These are phyloP conservation scores for Melipona bicolor DNA, from an alignment of 2,888 invertebrate species.

Conservation along the genomic window DNA sequence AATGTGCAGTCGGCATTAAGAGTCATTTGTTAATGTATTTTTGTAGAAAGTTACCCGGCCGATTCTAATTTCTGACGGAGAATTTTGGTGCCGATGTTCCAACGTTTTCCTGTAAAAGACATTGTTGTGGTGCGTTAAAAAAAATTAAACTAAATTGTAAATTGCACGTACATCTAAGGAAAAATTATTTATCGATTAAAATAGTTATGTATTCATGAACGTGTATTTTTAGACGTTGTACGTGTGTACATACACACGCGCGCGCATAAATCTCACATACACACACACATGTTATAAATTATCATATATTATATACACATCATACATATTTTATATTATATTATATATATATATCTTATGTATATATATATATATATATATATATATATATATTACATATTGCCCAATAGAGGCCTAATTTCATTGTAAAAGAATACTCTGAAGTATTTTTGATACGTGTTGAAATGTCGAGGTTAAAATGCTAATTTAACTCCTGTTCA, in stretches of 20 bases:
- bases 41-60: not conserved
- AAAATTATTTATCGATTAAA: not conserved
- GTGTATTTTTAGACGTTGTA: not conserved
- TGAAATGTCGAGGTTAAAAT: slow-evolving; percentile 44
- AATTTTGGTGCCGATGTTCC: not conserved
- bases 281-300: too few relatives aligned
- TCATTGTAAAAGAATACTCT: slow-evolving; percentile 29
- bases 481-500: slow-evolving; percentile 60
- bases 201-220: not conserved
- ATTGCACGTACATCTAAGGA: not conserved
- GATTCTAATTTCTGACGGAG: not conserved
- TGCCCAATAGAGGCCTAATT: not conserved
- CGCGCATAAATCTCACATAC: not conserved
- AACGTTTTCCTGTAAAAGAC: not conserved
- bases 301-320: not conserved
- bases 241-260: not conserved
- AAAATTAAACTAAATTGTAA: not conserved
- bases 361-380: not conserved
- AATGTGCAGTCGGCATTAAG: not conserved
- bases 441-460: slow-evolving; percentile 39
- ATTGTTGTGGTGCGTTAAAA: too few relatives aligned
- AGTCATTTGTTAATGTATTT: not conserved
- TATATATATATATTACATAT: not conserved
- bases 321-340: not conserved
- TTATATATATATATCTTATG: not conserved